Percentiles rank a stretch among this genome's conserved stretches.
Conservation (phyloP, 2,113 vertebrate genomes). For the Oenanthe melanoleuca region DNA sequence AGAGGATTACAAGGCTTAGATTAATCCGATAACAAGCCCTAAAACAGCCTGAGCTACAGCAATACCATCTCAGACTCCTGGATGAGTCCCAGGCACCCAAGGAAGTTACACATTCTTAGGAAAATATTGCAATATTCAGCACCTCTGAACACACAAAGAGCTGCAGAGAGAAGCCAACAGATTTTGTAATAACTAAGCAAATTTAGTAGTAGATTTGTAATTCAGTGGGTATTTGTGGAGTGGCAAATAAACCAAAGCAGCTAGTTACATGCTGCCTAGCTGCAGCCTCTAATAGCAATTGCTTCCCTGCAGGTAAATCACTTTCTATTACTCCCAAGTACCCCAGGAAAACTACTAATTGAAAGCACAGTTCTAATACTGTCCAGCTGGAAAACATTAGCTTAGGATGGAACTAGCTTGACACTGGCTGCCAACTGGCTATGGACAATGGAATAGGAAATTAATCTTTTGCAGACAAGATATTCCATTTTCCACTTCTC, state of each 20-base stretch:
- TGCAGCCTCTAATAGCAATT: constrained; percentile 12
- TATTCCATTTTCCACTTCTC: constrained; percentile 38
- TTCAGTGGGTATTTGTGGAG: not conserved
- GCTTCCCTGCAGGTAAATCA: constrained; percentile 49
- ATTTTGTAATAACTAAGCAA: constrained; percentile 8
- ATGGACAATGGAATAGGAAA: constrained; percentile 36
- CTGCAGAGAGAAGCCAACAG: not conserved
- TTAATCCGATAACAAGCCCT: not conserved
- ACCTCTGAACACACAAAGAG: not conserved
- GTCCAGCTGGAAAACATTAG: constrained; percentile 56
- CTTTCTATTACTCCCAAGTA: constrained; percentile 42
- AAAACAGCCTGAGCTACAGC: not conserved
- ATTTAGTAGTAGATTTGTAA: not conserved
- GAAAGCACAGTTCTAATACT: constrained; percentile 45
- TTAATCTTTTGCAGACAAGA: constrained; percentile 41
- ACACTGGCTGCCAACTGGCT: constrained; percentile 29
- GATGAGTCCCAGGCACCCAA: not conserved
- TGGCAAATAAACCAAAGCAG: constrained; percentile 27
- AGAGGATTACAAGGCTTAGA: not conserved
- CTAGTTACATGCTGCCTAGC: constrained; percentile 16
- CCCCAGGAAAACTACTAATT: constrained; percentile 62
- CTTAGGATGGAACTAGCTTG: constrained; percentile 25
- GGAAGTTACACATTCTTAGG: not conserved
- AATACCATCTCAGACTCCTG: not conserved
- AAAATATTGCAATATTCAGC: not conserved